Base-by-base conservation (phyloP, 2,888 invertebrate genomes). In the Lepidochitona cinerea region DNA sequence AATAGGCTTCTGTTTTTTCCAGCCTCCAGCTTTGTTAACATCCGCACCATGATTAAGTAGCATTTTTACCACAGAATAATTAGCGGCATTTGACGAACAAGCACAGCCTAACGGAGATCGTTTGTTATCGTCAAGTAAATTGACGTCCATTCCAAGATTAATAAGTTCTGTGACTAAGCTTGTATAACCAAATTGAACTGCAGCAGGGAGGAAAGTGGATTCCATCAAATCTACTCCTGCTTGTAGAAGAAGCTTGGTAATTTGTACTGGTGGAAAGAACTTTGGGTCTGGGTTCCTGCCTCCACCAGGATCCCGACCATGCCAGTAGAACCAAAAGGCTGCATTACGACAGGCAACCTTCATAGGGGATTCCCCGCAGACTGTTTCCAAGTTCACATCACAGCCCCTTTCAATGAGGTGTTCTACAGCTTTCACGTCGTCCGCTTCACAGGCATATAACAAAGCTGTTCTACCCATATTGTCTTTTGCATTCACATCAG, bases 241-340 rank as follows among this genome's bases (percentile, higher is more conserved):
- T 54, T 82, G 79, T 33, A 87, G 77, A n/a, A 87, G 75, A 32
- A 81, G 54, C 70, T 85, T 85, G 35, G 85, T 84, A 9, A 87
- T 87, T 37, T 81, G 76, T 29, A 86, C 78, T 5, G 85, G 85
- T 29, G 86, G 86, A 70, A 87, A 87, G 37, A 80, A 68, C n/a
- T 79, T 77, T 0, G 82, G 78, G 49, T 80, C n/a, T 12, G 66
- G 32, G 69, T 53, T 32, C 37, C 69, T 73, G 68, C 72, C 71
- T 26, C 71, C 77, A 37, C 65, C 59, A 12, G 52, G 36, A 65
- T 81, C 79, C 26, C 78, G 71, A 0, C 84, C 83, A 68, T 85
- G 84, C 84, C 84, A 85, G 74, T 85, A 85, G 14, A 85, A 85
- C 85, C 86, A 86, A 41, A 84, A 84, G 52, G 86, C 86, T 6